phyloP scores from a whole-genome alignment of 2,797 vertebrate species.

The Cryptoprocta ferox region DNA sequence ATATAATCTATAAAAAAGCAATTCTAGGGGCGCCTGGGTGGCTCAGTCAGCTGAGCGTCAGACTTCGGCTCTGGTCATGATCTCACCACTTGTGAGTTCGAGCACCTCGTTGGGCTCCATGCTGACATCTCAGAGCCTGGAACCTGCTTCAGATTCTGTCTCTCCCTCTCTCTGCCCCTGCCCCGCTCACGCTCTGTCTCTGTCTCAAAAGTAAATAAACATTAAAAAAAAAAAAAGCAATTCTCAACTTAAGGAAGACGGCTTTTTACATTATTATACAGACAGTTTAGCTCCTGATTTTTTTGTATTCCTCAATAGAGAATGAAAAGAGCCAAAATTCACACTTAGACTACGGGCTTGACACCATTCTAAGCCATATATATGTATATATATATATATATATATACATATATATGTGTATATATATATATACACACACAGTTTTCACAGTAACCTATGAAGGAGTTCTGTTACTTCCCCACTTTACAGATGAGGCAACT shows the following conservation, averaged over 20 bases:
- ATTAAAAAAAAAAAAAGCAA: not conserved
- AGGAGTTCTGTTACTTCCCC: not conserved
- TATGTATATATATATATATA: too few relatives aligned
- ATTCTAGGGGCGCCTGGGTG: too few relatives aligned
- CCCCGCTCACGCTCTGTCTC: too few relatives aligned
- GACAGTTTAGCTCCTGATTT: not conserved
- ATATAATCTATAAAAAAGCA: not conserved
- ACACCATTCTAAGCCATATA: not conserved
- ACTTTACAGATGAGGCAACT: constrained; percentile 28
- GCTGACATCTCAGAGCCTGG: too few relatives aligned
- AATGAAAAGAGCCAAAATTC: constrained; percentile 18
- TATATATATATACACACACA: not conserved
- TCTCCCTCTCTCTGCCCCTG: too few relatives aligned
- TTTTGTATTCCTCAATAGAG: not conserved
- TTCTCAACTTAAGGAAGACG: not conserved
- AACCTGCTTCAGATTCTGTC: too few relatives aligned
- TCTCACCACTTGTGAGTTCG: too few relatives aligned
- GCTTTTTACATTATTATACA: not conserved
- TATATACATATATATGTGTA: too few relatives aligned
- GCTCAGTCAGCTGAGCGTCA: too few relatives aligned
- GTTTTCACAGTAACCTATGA: constrained; percentile 28
- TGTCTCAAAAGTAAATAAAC: too few relatives aligned
- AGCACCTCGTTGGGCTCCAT: too few relatives aligned
- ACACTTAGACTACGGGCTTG: not conserved
- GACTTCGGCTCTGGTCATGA: too few relatives aligned